Conservation (phyloP, 2,113 vertebrate species). For the Leptodactylus fuscus region DNA sequence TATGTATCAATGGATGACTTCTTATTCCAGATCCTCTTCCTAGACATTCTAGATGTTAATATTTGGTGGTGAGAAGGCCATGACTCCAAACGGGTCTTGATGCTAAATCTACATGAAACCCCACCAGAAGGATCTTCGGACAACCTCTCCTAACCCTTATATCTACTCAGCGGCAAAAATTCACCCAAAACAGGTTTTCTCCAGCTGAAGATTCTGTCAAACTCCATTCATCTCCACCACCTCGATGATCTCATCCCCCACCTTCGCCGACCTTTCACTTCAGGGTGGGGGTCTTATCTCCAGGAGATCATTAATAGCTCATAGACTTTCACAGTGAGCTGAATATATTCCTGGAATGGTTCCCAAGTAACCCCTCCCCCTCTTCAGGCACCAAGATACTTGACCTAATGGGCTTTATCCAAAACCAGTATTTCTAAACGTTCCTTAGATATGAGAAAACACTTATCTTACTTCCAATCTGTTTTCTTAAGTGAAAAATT, state of each 20-base stretch:
- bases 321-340: not conserved
- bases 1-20: not conserved
- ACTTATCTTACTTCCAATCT: not conserved
- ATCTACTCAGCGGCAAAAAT: not conserved
- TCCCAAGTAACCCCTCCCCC: not conserved
- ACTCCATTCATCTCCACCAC: not conserved
- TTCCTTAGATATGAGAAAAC: not conserved
- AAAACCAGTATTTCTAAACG: not conserved
- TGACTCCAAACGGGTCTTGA: too few species aligned
- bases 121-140: too few species aligned
- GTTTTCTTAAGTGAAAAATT: not conserved
- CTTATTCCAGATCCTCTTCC: too few species aligned
- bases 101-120: too few species aligned
- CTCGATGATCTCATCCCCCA: not conserved
- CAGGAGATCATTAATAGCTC: not conserved
- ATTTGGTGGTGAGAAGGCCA: not conserved
- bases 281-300: not conserved
- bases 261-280: not conserved
- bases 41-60: not conserved
- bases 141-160: too few species aligned
- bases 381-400: not conserved
- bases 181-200: not conserved
- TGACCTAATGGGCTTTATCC: not conserved
- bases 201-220: not conserved
- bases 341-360: constrained; percentile 3